Base-by-base conservation (phyloP, 2,113 vertebrate genomes). In the Cathartes aura region DNA sequence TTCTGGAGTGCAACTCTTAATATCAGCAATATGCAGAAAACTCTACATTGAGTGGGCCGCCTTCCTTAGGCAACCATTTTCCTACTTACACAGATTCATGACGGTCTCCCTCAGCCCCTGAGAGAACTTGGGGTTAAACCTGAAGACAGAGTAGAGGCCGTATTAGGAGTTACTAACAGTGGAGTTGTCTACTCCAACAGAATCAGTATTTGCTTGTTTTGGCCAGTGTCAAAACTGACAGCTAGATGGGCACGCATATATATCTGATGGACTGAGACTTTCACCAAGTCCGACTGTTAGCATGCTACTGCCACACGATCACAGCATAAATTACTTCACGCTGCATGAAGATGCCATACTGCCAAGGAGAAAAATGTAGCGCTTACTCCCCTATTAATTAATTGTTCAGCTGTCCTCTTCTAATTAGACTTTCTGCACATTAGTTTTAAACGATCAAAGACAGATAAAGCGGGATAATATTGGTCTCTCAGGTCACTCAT, bases 341-440 rank as follows among this genome's bases (percentile, higher is more conserved):
- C 78, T 89, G 81, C 84, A 87, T 43, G 79, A 91, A 82, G 74
- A 76, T 63, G 30, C 47, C 36, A 74, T 47, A n/a, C 78, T 76
- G 71, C 67, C 63, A 73, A 75, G 43, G n/a, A 90, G 67, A 83
- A 90, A 96, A 95, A 91, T 24, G 9, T 32, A 50, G 42, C 8
- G 3, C 47, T 83, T 55, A 83, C 47, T 96, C 42, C 62, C 43
- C 58, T 88, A 91, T 87, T 90, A 96, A 97, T 96, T 95, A 96
- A 91, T 90, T 91, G 62, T 52, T 96, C 93, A 95, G 67, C 87
- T 96, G 81, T 94, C 67, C 63, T 93, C 62, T 86, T 93, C 82
- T 94, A 94, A 95, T 95, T 96, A 96, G 74, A 91, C 55, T 90
- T 95, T 83, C 91, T 90, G 78, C 87, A 93, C 36, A 76, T 75